Conservation (phyloP, 2,888 invertebrate species). For the Amiota mariae region DNA sequence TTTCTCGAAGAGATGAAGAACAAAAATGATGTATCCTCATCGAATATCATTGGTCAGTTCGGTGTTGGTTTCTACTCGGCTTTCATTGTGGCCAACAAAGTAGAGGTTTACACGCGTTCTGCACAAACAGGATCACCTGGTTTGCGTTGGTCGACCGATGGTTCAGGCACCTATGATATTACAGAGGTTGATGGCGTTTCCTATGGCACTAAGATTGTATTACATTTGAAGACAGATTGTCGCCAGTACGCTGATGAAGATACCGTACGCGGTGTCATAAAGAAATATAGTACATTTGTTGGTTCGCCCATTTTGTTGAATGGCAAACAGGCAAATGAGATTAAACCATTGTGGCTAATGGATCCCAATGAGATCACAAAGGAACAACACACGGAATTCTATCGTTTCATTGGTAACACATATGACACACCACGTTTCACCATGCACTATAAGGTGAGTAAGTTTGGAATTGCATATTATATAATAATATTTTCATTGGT, state of each 20-base stretch:
- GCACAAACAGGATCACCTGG: slow-evolving; percentile 80
- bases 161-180: slow-evolving; percentile 92
- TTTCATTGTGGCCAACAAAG: slow-evolving; percentile 97
- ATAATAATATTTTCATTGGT: not conserved
- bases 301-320: slow-evolving; percentile 94
- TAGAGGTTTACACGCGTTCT: slow-evolving; percentile 91
- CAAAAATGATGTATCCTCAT: slow-evolving; percentile 78
- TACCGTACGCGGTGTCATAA: slow-evolving; percentile 87
- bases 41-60: slow-evolving; percentile 95
- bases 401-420: slow-evolving; percentile 88
- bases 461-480: not conserved
- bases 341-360: slow-evolving; percentile 94
- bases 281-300: slow-evolving; percentile 98
- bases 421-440: slow-evolving; percentile 92
- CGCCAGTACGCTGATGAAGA: slow-evolving; percentile 92
- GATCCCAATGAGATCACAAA: slow-evolving; percentile 89
- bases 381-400: slow-evolving; percentile 94
- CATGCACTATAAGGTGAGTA: slow-evolving; percentile 84
- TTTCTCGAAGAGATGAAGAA: slow-evolving; percentile 89
- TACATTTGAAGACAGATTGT: slow-evolving; percentile 90
- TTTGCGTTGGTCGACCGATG: slow-evolving; percentile 92
- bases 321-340: slow-evolving; percentile 89
- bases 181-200: slow-evolving; percentile 88
- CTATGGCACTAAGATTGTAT: slow-evolving; percentile 93
- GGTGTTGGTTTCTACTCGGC: slow-evolving; percentile 98